Conservation (phyloP, 2,113 vertebrate species). For the Mohoua ochrocephala region DNA sequence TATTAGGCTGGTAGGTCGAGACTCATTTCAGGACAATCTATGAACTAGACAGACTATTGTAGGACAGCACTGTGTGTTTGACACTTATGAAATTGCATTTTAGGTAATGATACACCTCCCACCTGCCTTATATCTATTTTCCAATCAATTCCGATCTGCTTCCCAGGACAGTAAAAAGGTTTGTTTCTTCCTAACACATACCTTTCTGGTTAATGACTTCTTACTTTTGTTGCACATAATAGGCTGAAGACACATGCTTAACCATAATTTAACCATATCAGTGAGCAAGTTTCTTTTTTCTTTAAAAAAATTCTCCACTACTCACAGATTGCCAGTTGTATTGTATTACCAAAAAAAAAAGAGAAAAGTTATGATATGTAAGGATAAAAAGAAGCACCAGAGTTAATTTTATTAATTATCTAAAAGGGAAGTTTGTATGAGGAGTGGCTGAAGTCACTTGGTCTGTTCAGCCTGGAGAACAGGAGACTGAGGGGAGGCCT, state of each 20-base stretch:
- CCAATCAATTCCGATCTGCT: slow-evolving; percentile 37
- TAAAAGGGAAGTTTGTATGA: background rate
- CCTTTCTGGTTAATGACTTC: background rate
- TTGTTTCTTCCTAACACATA: background rate
- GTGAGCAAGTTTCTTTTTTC: background rate
- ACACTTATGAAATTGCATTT: slow-evolving; percentile 34
- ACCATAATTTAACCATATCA: background rate
- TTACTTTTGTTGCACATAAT: background rate
- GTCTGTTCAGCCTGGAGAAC: background rate
- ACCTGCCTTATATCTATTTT: background rate
- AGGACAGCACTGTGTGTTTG: background rate
- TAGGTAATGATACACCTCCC: slow-evolving; percentile 34
- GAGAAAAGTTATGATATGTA: background rate
- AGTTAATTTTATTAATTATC: background rate
- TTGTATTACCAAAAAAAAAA: background rate
- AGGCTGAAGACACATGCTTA: background rate
- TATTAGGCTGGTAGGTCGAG: background rate
- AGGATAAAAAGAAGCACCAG: background rate
- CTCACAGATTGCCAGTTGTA: background rate
- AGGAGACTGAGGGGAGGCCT: background rate
- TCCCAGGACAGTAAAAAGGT: background rate
- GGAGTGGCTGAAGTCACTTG: background rate
- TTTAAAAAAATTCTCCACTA: background rate
- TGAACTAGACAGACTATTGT: background rate
- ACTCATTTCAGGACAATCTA: background rate